These are phyloP conservation scores for Sternarchorhynchus goeldii DNA, from an alignment of 2,797 vertebrate genomes.

Conservation along the genomic window DNA sequence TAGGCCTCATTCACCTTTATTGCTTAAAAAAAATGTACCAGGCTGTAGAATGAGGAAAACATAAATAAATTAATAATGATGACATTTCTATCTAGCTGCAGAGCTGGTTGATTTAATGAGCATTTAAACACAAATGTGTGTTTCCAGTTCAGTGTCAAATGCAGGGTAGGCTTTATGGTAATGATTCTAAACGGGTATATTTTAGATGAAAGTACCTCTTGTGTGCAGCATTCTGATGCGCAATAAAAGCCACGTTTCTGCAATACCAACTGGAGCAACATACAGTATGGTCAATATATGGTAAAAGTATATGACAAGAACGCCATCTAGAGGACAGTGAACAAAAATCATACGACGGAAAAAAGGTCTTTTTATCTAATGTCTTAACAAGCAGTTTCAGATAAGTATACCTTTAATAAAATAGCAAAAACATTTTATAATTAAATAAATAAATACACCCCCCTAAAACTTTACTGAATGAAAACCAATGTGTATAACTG, in stretches of 20 bases:
- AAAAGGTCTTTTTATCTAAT: not conserved
- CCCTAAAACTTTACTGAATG: conserved; percentile 64
- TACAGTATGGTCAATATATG: not conserved
- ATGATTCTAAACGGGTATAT: not conserved
- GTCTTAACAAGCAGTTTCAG: not conserved
- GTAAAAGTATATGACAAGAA: conserved; percentile 34
- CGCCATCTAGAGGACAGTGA: conserved; percentile 64
- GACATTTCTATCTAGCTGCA: not conserved
- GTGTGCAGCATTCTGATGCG: not conserved
- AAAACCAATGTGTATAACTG: conserved; percentile 55
- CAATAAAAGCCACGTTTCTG: not conserved
- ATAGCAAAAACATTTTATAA: conserved; percentile 14
- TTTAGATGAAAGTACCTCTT: not conserved
- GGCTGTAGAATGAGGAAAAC: not conserved
- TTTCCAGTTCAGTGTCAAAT: not conserved
- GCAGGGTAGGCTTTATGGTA: too few relatives aligned
- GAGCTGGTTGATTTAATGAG: not conserved
- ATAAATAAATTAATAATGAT: not conserved
- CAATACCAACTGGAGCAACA: not conserved
- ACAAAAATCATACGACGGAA: not conserved
- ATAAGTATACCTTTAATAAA: not conserved
- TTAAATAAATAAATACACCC: too few relatives aligned
- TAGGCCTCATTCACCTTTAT: conserved; percentile 45
- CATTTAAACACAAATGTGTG: not conserved
- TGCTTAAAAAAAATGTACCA: conserved; percentile 20